These are phyloP conservation scores for Meiosimyza platycephala DNA, from an alignment of 2,888 invertebrate species.

Conservation along the genomic window DNA sequence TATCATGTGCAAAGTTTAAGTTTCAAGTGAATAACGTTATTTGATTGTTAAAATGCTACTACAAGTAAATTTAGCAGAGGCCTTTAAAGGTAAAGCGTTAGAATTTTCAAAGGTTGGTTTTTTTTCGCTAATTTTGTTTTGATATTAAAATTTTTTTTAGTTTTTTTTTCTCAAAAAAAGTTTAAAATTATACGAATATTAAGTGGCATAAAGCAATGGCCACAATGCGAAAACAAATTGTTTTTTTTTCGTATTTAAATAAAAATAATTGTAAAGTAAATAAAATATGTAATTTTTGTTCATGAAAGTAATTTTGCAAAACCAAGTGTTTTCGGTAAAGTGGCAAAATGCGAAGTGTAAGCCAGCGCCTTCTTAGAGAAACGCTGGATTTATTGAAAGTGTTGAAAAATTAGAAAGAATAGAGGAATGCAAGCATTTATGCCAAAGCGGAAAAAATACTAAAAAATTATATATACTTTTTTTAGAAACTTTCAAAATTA, in stretches of 20 bases:
- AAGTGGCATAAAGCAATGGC: no score
- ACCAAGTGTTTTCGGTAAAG: no score
- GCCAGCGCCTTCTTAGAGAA: no score
- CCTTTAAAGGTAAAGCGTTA: background rate
- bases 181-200: background rate
- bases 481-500: no score
- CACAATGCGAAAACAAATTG: no score
- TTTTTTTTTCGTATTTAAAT: no score
- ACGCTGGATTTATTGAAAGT: background rate
- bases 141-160: background rate
- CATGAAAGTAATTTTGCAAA: no score
- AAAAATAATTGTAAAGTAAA: no score
- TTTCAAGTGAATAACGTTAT: background rate
- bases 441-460: background rate
- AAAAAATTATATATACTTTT: background rate
- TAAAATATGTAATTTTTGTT: no score
- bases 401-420: background rate
- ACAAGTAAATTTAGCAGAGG: background rate
- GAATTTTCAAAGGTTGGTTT: background rate
- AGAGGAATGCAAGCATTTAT: background rate
- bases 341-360: no score
- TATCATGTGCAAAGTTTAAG: conserved; percentile 1
- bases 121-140: background rate
- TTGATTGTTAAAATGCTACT: background rate
- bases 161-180: background rate